These are phyloP conservation scores for Polyergus mexicanus DNA, from an alignment of 1,140 invertebrate genomes.

Conservation along the genomic window DNA sequence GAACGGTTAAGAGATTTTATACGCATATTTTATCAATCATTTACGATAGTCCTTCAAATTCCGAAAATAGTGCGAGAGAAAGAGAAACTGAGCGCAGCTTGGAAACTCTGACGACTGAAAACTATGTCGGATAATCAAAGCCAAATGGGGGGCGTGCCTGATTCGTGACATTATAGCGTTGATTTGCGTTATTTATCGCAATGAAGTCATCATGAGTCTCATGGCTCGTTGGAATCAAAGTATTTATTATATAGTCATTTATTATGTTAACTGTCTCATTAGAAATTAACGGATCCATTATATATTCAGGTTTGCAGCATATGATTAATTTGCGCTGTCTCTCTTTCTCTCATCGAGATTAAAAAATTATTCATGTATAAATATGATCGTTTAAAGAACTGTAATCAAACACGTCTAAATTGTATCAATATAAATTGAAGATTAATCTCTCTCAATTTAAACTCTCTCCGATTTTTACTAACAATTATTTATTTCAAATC, in stretches of 20 bases:
- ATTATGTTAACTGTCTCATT: no score
- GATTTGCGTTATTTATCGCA: constrained; percentile 47
- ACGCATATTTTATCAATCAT: neutral
- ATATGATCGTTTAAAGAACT: neutral
- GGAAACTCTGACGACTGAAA: neutral
- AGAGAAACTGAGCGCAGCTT: neutral
- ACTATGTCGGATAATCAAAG: constrained; percentile 43
- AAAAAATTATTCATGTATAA: neutral
- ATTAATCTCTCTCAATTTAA: neutral
- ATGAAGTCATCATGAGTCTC: constrained; percentile 4
- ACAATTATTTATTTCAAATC: constrained; percentile 15
- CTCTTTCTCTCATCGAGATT: neutral
- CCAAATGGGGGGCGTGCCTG: constrained; percentile 66
- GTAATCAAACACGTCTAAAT: neutral
- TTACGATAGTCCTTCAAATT: neutral
- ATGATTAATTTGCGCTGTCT: no score
- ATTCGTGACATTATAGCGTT: constrained; percentile 28
- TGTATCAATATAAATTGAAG: neutral
- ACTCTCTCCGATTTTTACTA: neutral
- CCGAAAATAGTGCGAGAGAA: neutral
- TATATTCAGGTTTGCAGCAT: no score
- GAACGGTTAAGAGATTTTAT: neutral
- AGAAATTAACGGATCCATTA: no score
- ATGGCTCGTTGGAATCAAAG: neutral
- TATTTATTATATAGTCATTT: neutral